A percentile compares a stretch with the other conserved stretches of the same genome.
Conservation (phyloP, 2,113 vertebrate genomes). For the Numida meleagris region DNA sequence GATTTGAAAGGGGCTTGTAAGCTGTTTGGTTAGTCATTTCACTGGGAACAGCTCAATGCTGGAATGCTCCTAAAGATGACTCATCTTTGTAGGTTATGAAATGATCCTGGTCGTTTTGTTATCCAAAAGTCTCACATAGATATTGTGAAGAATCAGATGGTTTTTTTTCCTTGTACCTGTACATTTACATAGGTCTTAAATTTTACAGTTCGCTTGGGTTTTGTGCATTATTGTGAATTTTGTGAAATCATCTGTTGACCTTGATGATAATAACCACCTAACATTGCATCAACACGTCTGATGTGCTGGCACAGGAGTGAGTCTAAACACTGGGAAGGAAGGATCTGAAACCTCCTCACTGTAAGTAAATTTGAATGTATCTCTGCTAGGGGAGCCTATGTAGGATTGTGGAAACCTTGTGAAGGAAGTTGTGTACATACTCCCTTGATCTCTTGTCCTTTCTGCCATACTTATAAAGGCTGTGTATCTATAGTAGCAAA, state of each 20-base stretch:
- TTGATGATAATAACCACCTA: background rate
- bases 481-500: background rate
- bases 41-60: background rate
- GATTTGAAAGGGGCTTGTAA: background rate
- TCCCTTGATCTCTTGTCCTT: background rate
- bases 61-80: background rate
- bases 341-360: background rate
- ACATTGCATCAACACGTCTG: background rate
- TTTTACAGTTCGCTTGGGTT: background rate
- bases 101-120: background rate
- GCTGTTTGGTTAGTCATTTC: background rate
- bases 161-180: background rate
- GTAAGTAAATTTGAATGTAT: background rate
- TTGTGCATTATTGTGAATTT: background rate
- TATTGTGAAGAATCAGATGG: background rate
- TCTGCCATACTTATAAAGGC: background rate
- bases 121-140: background rate
- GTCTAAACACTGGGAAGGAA: background rate
- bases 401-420: background rate
- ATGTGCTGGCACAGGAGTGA: background rate
- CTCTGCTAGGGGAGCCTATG: background rate
- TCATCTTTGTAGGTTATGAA: background rate
- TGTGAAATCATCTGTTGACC: background rate
- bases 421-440: rapidly evolving
- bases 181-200: background rate